A percentile compares a stretch with the other conserved stretches of the same genome.
Evolutionary conservation across 2,113 vertebrate genomes (phyloP).

Genomic region (Phylloscopus whistleri): DNA sequence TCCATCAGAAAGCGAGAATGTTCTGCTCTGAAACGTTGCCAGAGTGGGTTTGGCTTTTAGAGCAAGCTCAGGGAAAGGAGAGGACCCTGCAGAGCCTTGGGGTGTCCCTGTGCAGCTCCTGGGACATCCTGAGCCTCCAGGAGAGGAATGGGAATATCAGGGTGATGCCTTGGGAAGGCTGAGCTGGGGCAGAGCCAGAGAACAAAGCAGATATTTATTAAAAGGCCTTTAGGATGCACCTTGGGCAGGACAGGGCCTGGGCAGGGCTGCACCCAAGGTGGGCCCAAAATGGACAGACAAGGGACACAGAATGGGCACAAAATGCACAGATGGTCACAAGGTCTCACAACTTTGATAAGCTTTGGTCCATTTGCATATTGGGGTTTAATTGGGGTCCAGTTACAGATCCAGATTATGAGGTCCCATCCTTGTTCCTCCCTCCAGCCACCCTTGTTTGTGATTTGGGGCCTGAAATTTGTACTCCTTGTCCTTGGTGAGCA

Average conservation of each 20-base stretch:
- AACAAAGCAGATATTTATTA: too few species aligned
- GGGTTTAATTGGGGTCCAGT: background rate
- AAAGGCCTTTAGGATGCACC: too few species aligned
- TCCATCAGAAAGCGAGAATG: fast-evolving
- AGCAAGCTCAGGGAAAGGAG: fast-evolving
- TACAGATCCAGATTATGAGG: background rate
- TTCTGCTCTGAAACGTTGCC: fast-evolving
- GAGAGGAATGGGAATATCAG: fast-evolving
- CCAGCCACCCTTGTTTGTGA: background rate
- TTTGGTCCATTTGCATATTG: background rate
- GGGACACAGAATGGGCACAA: too few species aligned
- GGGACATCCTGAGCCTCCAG: fast-evolving
- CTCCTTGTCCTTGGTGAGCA: background rate
- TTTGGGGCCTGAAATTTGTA: background rate
- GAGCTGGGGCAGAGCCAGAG: too few species aligned
- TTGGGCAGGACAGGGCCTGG: too few species aligned
- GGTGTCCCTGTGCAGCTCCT: background rate
- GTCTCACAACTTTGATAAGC: background rate
- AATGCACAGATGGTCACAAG: too few species aligned
- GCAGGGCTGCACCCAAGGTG: too few species aligned
- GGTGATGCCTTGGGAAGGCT: background rate
- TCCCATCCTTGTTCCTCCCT: background rate
- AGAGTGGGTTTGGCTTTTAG: fast-evolving
- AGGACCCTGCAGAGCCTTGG: background rate
- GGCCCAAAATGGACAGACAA: too few species aligned